These are phyloP conservation scores for Polypterus bichir DNA, from an alignment of 2,113 vertebrate genomes.

Conservation along the genomic window DNA sequence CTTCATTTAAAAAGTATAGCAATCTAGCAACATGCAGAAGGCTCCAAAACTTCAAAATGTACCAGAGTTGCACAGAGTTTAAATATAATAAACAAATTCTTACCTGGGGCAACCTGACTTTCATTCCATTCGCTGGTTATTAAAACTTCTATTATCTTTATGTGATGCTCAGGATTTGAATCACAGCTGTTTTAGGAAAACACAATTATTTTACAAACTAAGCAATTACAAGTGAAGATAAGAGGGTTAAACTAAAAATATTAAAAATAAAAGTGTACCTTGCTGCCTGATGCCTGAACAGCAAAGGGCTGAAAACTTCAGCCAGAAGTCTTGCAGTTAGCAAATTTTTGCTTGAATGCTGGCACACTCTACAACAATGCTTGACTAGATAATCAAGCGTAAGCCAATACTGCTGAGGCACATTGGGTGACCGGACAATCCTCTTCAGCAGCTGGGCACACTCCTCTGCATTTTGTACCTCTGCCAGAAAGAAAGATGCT, in stretches of 20 bases:
- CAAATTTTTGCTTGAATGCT: conserved; percentile 69
- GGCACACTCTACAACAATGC: conserved; percentile 80
- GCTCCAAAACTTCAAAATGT: too few species aligned
- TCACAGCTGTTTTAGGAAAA: conserved; percentile 57
- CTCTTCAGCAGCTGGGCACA: conserved; percentile 69
- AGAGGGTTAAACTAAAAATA: background rate
- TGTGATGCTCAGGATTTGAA: conserved; percentile 64
- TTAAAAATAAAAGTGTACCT: conserved; percentile 45
- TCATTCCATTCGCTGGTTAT: conserved; percentile 82
- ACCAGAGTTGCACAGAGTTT: too few species aligned
- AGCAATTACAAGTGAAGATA: background rate
- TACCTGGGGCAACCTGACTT: conserved; percentile 84
- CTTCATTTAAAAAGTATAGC: too few species aligned
- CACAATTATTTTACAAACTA: background rate
- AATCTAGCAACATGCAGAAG: too few species aligned
- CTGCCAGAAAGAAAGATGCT: conserved; percentile 35
- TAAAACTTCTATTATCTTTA: conserved; percentile 78
- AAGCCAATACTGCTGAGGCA: conserved; percentile 88
- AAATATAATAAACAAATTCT: background rate
- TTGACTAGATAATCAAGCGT: conserved; percentile 82
- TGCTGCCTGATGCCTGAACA: conserved; percentile 70
- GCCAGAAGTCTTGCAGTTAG: conserved; percentile 65
- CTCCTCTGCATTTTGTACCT: conserved; percentile 72
- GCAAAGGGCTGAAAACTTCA: conserved; percentile 83
- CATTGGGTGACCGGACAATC: conserved; percentile 59